Base-by-base conservation (phyloP, 2,113 vertebrate genomes). In the Megaleporinus macrocephalus region DNA sequence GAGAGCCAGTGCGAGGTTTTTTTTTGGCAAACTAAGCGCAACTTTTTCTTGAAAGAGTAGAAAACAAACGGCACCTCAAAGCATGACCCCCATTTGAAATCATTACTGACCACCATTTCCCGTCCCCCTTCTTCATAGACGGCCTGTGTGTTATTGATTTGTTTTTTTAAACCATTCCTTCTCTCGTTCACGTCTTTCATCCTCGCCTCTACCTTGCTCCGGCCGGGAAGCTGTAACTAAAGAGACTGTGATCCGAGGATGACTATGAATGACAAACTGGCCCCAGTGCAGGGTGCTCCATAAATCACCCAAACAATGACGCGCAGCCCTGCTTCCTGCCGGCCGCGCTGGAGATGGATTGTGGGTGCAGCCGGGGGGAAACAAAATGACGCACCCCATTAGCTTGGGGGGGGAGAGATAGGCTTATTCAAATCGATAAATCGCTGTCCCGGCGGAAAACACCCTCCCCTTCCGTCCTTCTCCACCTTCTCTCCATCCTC, bases 281-380 rank as follows among this genome's bases (percentile, higher is more conserved):
- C 86, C 93, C 84, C 90, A 87, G 91, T 86, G 91, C 89, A 89
- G 91, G 91, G 91, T 89, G 92, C 92, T 88, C 94, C 93, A 95
- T 96, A 95, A 96, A 96, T 95, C 93, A 94, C 81, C 87, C 86
- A 90, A 91, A 88, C 93, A 94, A 93, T 85, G 73, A 87, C 88
- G 71, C 69, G 83, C 49, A 18, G 73, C 87, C 82, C 78, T 59
- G 72, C 86, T 86, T 84, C 89, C 89, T 49, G 1, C 85, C 89
- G 93, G 94, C 95, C 90, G 94, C 93, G 90, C 91, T 88, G 90
- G 91, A 95, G 95, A 95, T 91, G 94, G 94, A 96, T 95, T 87
- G 90, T 81, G 85, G 88, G 86, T 91, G 91, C 92, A 89, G 86
- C 85, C 27, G 83, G 15, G 85, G 7, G 84, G 87, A 94, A 89